Percentiles rank a stretch among this genome's conserved stretches.
phyloP scores from a whole-genome alignment of 1,140 invertebrate genomes.

The Dinoponera quadriceps region DNA sequence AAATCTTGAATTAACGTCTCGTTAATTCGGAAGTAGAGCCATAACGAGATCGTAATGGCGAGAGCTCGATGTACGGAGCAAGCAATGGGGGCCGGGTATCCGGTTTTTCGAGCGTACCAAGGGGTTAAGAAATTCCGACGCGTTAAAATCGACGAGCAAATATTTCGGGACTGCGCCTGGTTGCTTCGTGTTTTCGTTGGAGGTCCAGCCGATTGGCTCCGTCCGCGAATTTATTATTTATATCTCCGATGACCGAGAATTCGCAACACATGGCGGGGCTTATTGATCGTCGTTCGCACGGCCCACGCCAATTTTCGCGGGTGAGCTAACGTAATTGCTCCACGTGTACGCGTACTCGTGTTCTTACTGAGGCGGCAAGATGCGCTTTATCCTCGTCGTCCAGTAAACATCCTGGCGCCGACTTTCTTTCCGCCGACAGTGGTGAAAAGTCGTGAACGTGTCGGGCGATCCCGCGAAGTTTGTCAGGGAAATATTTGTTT shows the following conservation, averaged over 20 bases:
- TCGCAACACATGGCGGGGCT: background rate
- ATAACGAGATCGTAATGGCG: too few species aligned
- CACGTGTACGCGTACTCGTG: background rate
- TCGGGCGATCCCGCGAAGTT: slow-evolving; percentile 13
- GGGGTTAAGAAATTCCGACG: background rate
- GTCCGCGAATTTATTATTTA: slow-evolving; percentile 63
- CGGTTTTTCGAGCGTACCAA: background rate
- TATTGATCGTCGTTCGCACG: slow-evolving; percentile 32
- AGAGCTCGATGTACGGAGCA: background rate
- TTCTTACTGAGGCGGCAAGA: background rate
- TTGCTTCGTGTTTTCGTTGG: slow-evolving; percentile 15
- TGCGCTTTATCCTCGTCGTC: background rate
- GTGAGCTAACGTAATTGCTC: background rate
- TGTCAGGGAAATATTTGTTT: slow-evolving; percentile 45
- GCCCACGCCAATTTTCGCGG: slow-evolving; percentile 11
- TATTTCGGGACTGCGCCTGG: slow-evolving; percentile 11
- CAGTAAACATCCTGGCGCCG: background rate
- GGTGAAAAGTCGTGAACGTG: slow-evolving; percentile 24
- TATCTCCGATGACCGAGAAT: slow-evolving; percentile 17
- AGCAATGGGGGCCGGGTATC: too few species aligned
- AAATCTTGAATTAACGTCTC: too few species aligned
- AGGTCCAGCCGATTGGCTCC: slow-evolving; percentile 43
- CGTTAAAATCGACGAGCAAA: background rate
- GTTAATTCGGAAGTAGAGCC: too few species aligned
- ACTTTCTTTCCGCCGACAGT: background rate